Evolutionary conservation across 2,113 vertebrate species (phyloP).

Genomic region (Gasterosteus aculeatus): DNA sequence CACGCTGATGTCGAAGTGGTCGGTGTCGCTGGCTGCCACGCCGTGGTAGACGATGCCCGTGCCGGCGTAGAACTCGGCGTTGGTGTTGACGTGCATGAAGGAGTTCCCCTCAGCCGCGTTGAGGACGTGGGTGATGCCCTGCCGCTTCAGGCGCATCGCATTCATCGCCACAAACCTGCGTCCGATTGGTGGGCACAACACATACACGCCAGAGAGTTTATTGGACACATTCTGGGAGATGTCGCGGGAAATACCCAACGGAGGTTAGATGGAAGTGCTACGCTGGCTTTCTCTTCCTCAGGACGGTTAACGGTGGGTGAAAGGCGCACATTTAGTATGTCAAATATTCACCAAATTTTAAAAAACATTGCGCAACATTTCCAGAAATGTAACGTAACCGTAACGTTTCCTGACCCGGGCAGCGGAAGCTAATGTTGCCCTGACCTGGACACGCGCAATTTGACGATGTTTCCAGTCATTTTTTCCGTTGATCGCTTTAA

Average conservation of each 20-base stretch:
- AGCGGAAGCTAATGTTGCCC: no score
- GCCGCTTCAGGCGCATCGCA: slow-evolving; percentile 82
- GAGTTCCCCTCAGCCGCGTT: slow-evolving; percentile 95
- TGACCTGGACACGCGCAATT: no score
- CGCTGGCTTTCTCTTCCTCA: no score
- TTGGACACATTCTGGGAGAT: not conserved
- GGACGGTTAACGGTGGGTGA: no score
- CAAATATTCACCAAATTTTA: no score
- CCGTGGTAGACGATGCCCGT: slow-evolving; percentile 91
- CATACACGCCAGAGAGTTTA: not conserved
- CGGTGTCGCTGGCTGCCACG: slow-evolving; percentile 90
- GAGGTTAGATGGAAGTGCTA: no score
- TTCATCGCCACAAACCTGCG: slow-evolving; percentile 89
- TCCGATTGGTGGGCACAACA: not conserved
- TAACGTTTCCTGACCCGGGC: no score
- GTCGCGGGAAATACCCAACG: not conserved
- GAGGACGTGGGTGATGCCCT: slow-evolving; percentile 93
- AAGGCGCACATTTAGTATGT: no score
- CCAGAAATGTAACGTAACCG: no score
- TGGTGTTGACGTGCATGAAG: slow-evolving; percentile 97
- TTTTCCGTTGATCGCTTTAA: no score
- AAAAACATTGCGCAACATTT: no score
- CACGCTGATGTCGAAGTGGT: slow-evolving; percentile 92
- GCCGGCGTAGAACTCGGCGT: slow-evolving; percentile 87
- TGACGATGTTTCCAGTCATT: no score